Percentiles rank a stretch among this genome's conserved stretches.
Evolutionary conservation across 2,797 vertebrate species (phyloP).

Genomic region (Spinus pinus): DNA sequence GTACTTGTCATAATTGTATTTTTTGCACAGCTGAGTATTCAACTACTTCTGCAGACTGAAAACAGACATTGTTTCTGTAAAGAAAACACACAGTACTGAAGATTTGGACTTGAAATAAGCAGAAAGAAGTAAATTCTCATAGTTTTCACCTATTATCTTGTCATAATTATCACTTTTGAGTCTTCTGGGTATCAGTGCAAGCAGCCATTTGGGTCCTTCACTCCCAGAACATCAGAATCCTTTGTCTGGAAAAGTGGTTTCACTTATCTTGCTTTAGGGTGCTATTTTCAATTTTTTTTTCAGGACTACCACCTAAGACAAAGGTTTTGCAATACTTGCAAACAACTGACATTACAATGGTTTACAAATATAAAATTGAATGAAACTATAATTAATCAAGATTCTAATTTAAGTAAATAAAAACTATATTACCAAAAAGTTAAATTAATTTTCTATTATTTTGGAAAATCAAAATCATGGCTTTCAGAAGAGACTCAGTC

Average conservation of each 20-base stretch:
- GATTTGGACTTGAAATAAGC: background rate
- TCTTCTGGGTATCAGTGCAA: background rate
- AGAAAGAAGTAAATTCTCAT: background rate
- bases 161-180: background rate
- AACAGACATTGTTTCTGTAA: conserved; percentile 36
- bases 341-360: background rate
- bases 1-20: conserved; percentile 56
- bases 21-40: conserved; percentile 58
- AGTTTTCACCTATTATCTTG: background rate
- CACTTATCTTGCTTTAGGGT: background rate
- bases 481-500: background rate
- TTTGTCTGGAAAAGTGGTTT: background rate
- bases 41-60: conserved; percentile 19
- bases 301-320: background rate
- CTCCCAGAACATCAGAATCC: background rate
- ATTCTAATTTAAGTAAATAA: background rate
- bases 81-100: background rate
- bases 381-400: background rate
- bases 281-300: background rate
- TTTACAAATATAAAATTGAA: background rate
- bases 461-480: background rate
- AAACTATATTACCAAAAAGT: background rate
- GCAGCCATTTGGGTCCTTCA: background rate
- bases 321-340: background rate
- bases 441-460: background rate